Evolutionary conservation across 2,113 vertebrate species (phyloP).

Genomic region (Meles meles): DNA sequence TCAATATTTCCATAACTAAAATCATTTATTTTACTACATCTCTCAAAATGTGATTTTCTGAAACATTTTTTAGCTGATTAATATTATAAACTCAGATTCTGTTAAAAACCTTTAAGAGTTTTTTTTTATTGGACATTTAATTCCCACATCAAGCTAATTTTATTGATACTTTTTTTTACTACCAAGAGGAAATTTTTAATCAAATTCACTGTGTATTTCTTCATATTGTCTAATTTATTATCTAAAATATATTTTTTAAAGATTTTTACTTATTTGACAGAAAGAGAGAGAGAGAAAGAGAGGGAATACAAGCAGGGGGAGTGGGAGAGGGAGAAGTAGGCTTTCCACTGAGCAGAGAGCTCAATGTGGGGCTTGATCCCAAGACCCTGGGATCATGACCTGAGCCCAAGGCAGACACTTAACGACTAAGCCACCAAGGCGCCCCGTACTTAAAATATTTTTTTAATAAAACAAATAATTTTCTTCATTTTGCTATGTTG

Average conservation of each 20-base stretch:
- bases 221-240: background rate
- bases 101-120: background rate
- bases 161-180: background rate
- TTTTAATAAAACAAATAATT: background rate
- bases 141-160: background rate
- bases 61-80: background rate
- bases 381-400: too few species aligned
- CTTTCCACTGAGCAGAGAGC: too few species aligned
- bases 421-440: too few species aligned
- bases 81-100: background rate
- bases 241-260: background rate
- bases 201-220: background rate
- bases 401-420: too few species aligned
- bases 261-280: too few species aligned
- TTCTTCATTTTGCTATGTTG: background rate
- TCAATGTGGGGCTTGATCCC: too few species aligned
- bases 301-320: too few species aligned
- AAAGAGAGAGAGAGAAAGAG: too few species aligned
- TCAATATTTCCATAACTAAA: background rate
- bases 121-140: background rate
- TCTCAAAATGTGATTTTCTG: background rate
- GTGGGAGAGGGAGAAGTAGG: too few species aligned
- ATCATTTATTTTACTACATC: background rate
- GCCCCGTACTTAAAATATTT: background rate
- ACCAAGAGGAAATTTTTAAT: background rate